These are phyloP conservation scores for Drosophila macrospina DNA, from an alignment of 2,888 invertebrate genomes.

Conservation along the genomic window DNA sequence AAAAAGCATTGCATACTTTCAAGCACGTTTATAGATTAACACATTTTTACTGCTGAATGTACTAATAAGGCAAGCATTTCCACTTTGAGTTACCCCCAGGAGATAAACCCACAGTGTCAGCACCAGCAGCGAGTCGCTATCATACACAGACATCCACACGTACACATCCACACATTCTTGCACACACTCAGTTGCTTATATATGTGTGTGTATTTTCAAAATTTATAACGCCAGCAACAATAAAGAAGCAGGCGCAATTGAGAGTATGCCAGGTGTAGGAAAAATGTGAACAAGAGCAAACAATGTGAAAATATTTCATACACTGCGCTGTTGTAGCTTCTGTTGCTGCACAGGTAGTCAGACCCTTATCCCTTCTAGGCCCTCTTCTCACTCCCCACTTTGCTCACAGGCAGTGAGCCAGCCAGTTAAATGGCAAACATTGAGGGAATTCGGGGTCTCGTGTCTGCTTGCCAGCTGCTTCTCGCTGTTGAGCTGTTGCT, in stretches of 20 bases:
- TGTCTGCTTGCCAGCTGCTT: slow-evolving; percentile 30
- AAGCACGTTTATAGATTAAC: slow-evolving; percentile 79
- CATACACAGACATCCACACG: slow-evolving; percentile 37
- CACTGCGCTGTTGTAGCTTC: slow-evolving; percentile 31
- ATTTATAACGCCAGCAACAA: slow-evolving; percentile 68
- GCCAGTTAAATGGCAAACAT: slow-evolving; percentile 74
- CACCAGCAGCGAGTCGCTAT: slow-evolving; percentile 48
- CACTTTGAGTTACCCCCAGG: slow-evolving; percentile 75
- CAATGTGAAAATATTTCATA: slow-evolving; percentile 70
- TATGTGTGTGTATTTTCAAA: slow-evolving; percentile 63
- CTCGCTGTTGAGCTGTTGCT: slow-evolving; percentile 7
- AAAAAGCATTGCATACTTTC: slow-evolving; percentile 63
- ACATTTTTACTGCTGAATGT: slow-evolving; percentile 80
- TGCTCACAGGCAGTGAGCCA: slow-evolving; percentile 27
- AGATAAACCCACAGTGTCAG: slow-evolving; percentile 49
- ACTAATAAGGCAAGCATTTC: slow-evolving; percentile 80
- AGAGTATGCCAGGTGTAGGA: slow-evolving; percentile 55
- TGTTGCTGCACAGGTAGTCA: slow-evolving; percentile 6
- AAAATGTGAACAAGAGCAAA: slow-evolving; percentile 70
- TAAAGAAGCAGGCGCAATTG: slow-evolving; percentile 24
- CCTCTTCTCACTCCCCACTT: not conserved
- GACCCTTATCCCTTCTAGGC: not conserved
- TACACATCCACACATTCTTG: slow-evolving; percentile 12
- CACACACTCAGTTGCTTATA: not conserved
- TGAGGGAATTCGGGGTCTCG: slow-evolving; percentile 47